Conservation (phyloP, 2,888 invertebrate genomes). For the Chrysomela aeneicollis region DNA sequence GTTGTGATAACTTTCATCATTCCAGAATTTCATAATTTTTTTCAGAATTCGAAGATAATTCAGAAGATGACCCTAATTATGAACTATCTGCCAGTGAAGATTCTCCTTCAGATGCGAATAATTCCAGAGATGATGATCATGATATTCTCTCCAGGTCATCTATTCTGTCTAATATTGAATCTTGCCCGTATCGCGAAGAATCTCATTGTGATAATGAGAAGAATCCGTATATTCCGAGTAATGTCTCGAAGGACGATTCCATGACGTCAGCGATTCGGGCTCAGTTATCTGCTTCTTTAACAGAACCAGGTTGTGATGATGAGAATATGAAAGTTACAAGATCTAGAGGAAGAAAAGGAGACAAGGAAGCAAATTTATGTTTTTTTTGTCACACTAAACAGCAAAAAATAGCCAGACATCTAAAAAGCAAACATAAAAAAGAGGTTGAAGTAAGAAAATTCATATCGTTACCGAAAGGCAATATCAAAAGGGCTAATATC, state of each 20-base stretch:
- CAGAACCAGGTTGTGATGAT: slow-evolving; percentile 16
- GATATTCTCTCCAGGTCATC: background rate
- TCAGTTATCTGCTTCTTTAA: slow-evolving; percentile 2
- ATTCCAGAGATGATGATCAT: background rate
- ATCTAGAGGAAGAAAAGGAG: slow-evolving; percentile 13
- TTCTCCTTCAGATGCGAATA: background rate
- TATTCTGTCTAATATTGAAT: too few species aligned
- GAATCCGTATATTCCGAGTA: background rate
- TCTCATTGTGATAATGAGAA: background rate
- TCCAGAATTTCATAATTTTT: too few species aligned
- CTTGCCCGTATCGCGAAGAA: too few species aligned
- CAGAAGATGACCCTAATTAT: slow-evolving; percentile 8
- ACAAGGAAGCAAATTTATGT: slow-evolving; percentile 17
- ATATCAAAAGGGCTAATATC: slow-evolving; percentile 6
- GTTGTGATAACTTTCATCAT: too few species aligned
- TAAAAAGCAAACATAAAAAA: slow-evolving; percentile 15
- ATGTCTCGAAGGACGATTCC: background rate
- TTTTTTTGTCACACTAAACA: slow-evolving; percentile 17
- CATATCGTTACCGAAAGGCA: slow-evolving; percentile 14
- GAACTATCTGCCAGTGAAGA: background rate
- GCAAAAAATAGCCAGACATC: slow-evolving; percentile 20
- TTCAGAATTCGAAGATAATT: slow-evolving; percentile 12
- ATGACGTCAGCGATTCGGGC: background rate
- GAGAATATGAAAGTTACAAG: background rate
- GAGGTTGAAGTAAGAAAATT: slow-evolving; percentile 23